These are phyloP conservation scores for Tinamus major DNA, from an alignment of 2,797 vertebrate genomes.

Conservation along the genomic window DNA sequence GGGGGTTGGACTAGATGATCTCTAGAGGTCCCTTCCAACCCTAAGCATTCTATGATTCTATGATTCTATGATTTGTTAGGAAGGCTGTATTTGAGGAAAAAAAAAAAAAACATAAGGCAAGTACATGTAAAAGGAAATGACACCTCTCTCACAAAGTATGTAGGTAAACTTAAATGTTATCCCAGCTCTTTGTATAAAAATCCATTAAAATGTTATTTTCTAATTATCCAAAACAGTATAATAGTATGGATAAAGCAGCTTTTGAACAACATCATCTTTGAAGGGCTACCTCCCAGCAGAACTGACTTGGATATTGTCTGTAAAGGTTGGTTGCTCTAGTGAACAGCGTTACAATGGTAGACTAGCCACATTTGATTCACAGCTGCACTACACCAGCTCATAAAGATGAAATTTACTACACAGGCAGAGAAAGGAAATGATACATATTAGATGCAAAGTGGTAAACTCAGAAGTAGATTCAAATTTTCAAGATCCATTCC, in stretches of 20 bases:
- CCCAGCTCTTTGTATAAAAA: not conserved
- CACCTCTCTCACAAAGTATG: rapidly evolving
- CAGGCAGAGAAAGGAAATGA: not conserved
- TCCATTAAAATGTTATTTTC: not conserved
- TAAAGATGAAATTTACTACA: not conserved
- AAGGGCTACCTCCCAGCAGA: not conserved
- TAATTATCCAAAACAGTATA: not conserved
- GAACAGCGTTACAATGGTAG: not conserved
- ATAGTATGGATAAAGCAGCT: rapidly evolving
- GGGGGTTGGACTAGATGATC: too few relatives aligned
- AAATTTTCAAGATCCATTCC: not conserved
- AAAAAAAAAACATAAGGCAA: not conserved
- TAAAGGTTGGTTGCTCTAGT: not conserved
- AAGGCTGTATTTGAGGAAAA: not conserved
- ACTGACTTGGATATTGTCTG: not conserved
- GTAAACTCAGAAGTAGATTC: not conserved
- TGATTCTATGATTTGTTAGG: not conserved
- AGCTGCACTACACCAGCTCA: not conserved
- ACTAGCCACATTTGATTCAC: not conserved
- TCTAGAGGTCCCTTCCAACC: too few relatives aligned
- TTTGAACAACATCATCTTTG: not conserved
- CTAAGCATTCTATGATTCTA: too few relatives aligned
- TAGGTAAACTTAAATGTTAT: not conserved
- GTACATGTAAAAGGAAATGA: not conserved
- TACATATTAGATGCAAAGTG: not conserved